These are phyloP conservation scores for Neocloeon triangulifer DNA, from an alignment of 1,140 invertebrate species.

Conservation along the genomic window DNA sequence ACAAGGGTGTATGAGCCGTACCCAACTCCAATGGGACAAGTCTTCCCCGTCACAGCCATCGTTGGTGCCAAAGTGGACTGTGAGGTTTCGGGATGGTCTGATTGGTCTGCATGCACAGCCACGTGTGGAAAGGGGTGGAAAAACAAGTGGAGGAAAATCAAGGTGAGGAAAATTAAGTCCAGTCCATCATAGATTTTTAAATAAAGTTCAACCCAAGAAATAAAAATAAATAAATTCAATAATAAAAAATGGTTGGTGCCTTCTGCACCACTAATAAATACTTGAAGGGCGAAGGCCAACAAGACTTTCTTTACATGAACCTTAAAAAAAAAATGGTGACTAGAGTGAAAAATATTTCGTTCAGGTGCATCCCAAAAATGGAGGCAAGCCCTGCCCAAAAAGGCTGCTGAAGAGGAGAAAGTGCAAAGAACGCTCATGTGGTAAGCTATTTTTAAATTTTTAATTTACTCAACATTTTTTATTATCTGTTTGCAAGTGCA, in stretches of 20 bases:
- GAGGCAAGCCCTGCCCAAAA: slow-evolving; percentile 41
- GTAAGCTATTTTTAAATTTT: too few species aligned
- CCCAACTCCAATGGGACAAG: slow-evolving; percentile 6
- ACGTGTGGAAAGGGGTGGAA: slow-evolving; percentile 38
- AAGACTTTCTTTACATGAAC: too few species aligned
- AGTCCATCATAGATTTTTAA: slow-evolving; percentile 16
- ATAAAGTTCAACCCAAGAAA: slow-evolving; percentile 14
- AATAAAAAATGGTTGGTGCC: slow-evolving; percentile 16
- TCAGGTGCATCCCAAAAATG: slow-evolving; percentile 35
- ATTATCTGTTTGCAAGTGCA: too few species aligned
- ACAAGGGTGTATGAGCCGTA: too few species aligned
- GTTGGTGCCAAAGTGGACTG: slow-evolving; percentile 26
- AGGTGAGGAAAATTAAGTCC: too few species aligned
- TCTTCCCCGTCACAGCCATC: slow-evolving; percentile 1
- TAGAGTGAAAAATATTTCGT: too few species aligned
- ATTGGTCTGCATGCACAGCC: slow-evolving; percentile 49
- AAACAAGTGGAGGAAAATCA: slow-evolving; percentile 18
- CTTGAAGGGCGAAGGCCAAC: too few species aligned
- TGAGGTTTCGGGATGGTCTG: slow-evolving; percentile 42
- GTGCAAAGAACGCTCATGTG: slow-evolving; percentile 20
- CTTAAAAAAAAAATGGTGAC: too few species aligned
- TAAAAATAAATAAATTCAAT: slow-evolving; percentile 16
- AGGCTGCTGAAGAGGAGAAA: slow-evolving; percentile 25
- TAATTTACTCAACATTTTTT: too few species aligned
- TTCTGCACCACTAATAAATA: too few species aligned